Evolutionary conservation across 2,113 vertebrate species (phyloP), one percentile per base, ranked within the genome.

Genomic region (Butorides virescens): DNA sequence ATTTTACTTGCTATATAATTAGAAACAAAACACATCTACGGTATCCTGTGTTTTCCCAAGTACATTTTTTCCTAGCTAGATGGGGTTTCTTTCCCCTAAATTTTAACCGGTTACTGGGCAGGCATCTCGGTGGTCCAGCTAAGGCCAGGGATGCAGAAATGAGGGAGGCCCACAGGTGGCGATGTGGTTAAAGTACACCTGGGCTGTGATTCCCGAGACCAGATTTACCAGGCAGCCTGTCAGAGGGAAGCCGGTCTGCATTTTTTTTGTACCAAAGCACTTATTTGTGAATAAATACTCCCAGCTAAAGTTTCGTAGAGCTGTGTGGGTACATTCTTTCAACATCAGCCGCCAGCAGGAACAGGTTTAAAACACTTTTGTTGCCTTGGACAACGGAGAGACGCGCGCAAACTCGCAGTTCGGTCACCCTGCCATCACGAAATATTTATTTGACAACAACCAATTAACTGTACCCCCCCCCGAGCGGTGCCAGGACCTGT

Each of bases 181-280:
- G 97, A 92, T 98, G 97, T 98, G 97, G 97, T 89, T 97, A 96
- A 98, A 94, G 98, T 94, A 93, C 98, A 98, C 95, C 97, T 97
- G 97, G 92, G 92, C 95, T 86, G 73, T 16, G 75, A 85, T 62
- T 79, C 86, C 67, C 52, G 36, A 22, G 86, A 86, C 53, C 58
- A 26, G 49, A 68, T 77, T 92, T 84, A 80, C 88, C 96, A 23
- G 44, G 52, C 78, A 80, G 58, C 83, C 82, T 68, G 92, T 65
- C 68, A 61, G 89, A 67, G 87, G 73, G 79, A 92, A 75, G 90
- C 32, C 82, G 77, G 70, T 53, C 78, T 88, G 96, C 90, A 15
- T 77, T 72, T 93, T 77, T 77, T 93, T 80, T 73, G 65, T 75
- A 58, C 62, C 86, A 44, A 26, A 27, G 93, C 86, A 90, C 63